phyloP scores from a whole-genome alignment of 2,797 vertebrate genomes.

The Ceryle rudis region DNA sequence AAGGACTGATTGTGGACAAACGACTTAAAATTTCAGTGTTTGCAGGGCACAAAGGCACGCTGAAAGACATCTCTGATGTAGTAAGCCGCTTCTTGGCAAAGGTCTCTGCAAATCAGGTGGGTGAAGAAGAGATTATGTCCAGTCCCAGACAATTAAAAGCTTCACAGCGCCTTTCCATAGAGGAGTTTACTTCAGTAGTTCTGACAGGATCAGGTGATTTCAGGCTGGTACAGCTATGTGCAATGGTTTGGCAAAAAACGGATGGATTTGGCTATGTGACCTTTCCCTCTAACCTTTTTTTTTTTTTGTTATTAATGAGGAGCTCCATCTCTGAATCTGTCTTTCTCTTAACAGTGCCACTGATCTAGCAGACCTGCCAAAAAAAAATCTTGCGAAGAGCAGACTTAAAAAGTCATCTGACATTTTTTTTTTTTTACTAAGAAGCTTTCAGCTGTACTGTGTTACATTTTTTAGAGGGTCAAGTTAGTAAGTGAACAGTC shows the following conservation, averaged over 20 bases:
- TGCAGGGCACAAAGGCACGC: background rate
- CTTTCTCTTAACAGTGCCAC: background rate
- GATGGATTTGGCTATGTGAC: background rate
- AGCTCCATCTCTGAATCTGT: background rate
- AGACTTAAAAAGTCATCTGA: conserved; percentile 31
- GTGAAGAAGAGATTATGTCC: conserved; percentile 31
- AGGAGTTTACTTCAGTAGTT: conserved; percentile 11
- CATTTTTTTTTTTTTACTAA: background rate
- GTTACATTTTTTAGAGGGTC: background rate
- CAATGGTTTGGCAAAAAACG: background rate
- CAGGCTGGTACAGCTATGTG: background rate
- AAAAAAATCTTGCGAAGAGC: background rate
- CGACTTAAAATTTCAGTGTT: background rate
- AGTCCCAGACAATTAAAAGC: background rate
- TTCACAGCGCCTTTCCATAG: background rate
- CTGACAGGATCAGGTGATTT: conserved; percentile 32
- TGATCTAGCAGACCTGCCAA: background rate
- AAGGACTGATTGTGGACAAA: background rate
- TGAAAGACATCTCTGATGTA: background rate
- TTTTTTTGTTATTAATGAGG: background rate
- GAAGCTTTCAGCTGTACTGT: background rate
- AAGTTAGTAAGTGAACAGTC: background rate
- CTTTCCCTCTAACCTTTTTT: background rate
- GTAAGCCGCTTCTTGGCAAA: conserved; percentile 4
- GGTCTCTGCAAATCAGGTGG: conserved; percentile 11